A percentile compares a stretch with the other conserved stretches of the same genome.
Evolutionary conservation across 1,140 invertebrate species (phyloP).

Genomic region (Maniola jurtina): DNA sequence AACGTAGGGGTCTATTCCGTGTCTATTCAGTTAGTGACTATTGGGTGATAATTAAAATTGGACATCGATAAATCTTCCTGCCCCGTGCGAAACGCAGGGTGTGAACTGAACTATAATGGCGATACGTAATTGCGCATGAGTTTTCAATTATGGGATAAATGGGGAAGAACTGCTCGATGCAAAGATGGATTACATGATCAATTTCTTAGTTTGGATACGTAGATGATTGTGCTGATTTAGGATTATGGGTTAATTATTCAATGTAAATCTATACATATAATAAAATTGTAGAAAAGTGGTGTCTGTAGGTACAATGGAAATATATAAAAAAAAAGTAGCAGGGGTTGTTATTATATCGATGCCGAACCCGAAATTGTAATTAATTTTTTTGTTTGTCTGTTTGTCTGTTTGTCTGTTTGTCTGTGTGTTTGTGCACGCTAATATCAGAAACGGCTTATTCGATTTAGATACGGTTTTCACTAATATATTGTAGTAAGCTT

Average conservation of each 20-base stretch:
- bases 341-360: too few species aligned
- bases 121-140: slow-evolving; percentile 36
- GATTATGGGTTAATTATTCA: not conserved
- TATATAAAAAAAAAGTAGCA: too few species aligned
- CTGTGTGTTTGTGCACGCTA: too few species aligned
- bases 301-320: too few species aligned
- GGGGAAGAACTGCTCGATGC: slow-evolving; percentile 14
- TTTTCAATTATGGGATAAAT: slow-evolving; percentile 33
- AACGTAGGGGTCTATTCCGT: slow-evolving; percentile 20
- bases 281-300: too few species aligned
- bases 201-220: slow-evolving; percentile 1
- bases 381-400: too few species aligned
- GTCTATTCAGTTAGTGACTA: slow-evolving; percentile 40
- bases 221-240: not conserved
- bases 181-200: slow-evolving; percentile 10
- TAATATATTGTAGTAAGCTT: too few species aligned
- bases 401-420: too few species aligned
- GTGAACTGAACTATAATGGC: slow-evolving; percentile 41
- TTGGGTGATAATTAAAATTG: slow-evolving; percentile 65
- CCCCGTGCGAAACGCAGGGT: slow-evolving; percentile 55
- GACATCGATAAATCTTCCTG: slow-evolving; percentile 58
- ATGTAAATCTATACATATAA: too few species aligned
- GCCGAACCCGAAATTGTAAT: too few species aligned
- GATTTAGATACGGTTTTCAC: too few species aligned
- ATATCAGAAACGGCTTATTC: too few species aligned